Percentiles rank a stretch among this genome's conserved stretches.
These are phyloP conservation scores for Nothobranchius kuhntae DNA, from an alignment of 2,113 vertebrate species.

Conservation along the genomic window DNA sequence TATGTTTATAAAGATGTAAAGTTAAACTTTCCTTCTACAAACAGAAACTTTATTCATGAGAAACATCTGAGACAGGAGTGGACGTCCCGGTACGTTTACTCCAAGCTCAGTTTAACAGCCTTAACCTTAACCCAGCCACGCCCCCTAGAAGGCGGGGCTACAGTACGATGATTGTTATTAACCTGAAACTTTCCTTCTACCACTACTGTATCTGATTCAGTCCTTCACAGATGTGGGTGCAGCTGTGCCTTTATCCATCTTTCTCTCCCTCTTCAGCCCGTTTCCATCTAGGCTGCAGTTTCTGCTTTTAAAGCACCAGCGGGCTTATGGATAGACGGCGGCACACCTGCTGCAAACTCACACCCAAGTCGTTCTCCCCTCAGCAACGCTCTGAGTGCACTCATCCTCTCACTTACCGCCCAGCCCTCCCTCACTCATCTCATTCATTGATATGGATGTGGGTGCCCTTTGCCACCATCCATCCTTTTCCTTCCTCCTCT, in stretches of 20 bases:
- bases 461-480: constrained; percentile 50
- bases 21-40: too few species aligned
- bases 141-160: too few species aligned
- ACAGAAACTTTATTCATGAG: too few species aligned
- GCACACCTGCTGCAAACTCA: constrained; percentile 43
- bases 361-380: constrained; percentile 16
- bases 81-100: too few species aligned
- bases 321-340: constrained; percentile 26
- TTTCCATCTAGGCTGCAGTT: constrained; percentile 28
- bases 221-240: constrained; percentile 57
- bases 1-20: too few species aligned
- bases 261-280: constrained; percentile 30
- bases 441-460: constrained; percentile 67
- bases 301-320: constrained; percentile 25
- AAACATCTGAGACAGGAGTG: too few species aligned
- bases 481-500: constrained; percentile 24
- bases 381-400: constrained; percentile 36
- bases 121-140: too few species aligned
- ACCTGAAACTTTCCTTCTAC: too few species aligned
- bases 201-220: constrained; percentile 20
- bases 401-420: constrained; percentile 50
- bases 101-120: too few species aligned
- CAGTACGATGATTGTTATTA: too few species aligned
- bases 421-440: constrained; percentile 40
- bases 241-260: constrained; percentile 53